These are phyloP conservation scores for Ypsolopha sequella DNA, from an alignment of 2,888 invertebrate genomes.

Conservation along the genomic window DNA sequence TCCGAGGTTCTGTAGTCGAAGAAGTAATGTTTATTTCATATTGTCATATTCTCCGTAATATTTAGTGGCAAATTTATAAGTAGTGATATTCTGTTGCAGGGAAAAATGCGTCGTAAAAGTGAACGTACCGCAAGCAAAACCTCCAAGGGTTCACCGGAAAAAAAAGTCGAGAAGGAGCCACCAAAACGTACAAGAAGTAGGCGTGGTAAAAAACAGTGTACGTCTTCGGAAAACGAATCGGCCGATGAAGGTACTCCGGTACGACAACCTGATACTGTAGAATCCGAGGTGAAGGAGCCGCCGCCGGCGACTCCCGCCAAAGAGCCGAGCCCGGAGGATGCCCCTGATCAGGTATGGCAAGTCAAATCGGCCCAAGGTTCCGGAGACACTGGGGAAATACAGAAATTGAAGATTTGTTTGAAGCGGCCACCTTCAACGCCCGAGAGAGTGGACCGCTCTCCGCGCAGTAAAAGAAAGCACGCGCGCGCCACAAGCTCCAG, in stretches of 20 bases:
- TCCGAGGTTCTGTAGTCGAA: not conserved
- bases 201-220: slow-evolving; percentile 67
- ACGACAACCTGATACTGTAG: slow-evolving; percentile 19
- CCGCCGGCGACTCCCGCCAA: slow-evolving; percentile 21
- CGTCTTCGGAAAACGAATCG: slow-evolving; percentile 66
- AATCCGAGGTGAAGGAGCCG: slow-evolving; percentile 29
- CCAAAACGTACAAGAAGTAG: slow-evolving; percentile 62
- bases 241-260: slow-evolving; percentile 40
- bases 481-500: slow-evolving; percentile 61
- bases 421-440: slow-evolving; percentile 70
- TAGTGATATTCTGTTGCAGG: too few species aligned
- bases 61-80: too few species aligned
- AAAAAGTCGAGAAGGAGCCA: slow-evolving; percentile 61
- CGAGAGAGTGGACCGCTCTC: slow-evolving; percentile 62
- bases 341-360: slow-evolving; percentile 63
- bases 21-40: too few species aligned
- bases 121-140: slow-evolving; percentile 76
- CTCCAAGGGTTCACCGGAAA: slow-evolving; percentile 75
- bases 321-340: slow-evolving; percentile 30
- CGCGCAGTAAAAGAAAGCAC: slow-evolving; percentile 63
- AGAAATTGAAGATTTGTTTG: slow-evolving; percentile 74
- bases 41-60: too few species aligned
- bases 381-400: slow-evolving; percentile 69
- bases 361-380: slow-evolving; percentile 61
- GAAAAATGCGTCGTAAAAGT: slow-evolving; percentile 81